Base-by-base conservation (phyloP, 1,140 invertebrate species). In the Elysia chlorotica region DNA sequence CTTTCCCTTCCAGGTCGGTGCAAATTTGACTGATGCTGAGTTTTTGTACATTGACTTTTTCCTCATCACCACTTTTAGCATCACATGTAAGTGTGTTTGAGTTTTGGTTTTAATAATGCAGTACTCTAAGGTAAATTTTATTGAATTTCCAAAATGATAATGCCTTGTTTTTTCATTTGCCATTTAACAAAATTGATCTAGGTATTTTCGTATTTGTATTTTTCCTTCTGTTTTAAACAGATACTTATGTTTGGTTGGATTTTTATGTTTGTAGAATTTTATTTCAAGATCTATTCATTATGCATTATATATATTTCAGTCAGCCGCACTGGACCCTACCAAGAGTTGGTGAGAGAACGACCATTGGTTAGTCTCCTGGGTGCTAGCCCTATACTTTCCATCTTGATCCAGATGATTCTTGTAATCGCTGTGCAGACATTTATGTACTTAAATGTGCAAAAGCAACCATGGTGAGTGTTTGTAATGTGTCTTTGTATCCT, bases 361-460 rank as follows among this genome's bases (percentile, higher is more conserved):
- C 37, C 88, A 92, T n/a, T 89, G 89, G 35, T 95, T 91, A 53
- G 87, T 93, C 38, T 89, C 89, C 25, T 89, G 0, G 87, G 87
- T 38, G 73, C 87, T 5, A 77, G 82, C 6, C 90, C 89, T 59
- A 82, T 91, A 35, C 73, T 89, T 41, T 90, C 89, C 30, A 83
- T 91, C 28, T 59, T 88, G 2, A 84, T 92, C 4, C 95, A 97
- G 83, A 90, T 96, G 77, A 25, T 91, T 1, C 85, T 94, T 3
- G 91, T 93, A 36, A 88, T 89, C 0, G 74, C 88, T 10, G 77
- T 93, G 31, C 94, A 97, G 88, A 85, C 91, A 3, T 82, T 89
- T 3, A 91, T 91, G 25, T 87, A 93, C 92, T 82, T 88, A 88
- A 71, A 88, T 21, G 86, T 96, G 0, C 90, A 90, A 23, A 80